These are phyloP conservation scores for Mormoops blainvillei DNA, from an alignment of 2,113 vertebrate genomes.

Conservation along the genomic window DNA sequence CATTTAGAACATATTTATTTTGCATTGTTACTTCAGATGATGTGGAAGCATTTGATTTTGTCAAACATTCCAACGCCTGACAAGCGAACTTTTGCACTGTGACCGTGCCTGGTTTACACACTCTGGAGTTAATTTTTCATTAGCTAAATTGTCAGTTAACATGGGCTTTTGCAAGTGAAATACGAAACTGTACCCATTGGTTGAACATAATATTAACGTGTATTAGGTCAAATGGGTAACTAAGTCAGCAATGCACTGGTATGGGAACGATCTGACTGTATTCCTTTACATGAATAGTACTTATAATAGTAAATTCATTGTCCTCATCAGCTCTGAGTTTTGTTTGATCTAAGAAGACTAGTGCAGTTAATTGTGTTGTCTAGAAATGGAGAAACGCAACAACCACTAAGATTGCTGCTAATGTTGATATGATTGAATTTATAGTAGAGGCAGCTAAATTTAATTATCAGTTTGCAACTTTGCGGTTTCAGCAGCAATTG, in stretches of 20 bases:
- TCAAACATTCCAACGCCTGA: neutral
- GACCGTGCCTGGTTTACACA: neutral
- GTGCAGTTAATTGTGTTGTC: conserved; percentile 83
- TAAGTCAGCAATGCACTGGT: neutral
- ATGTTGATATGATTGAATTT: conserved; percentile 76
- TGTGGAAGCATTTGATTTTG: neutral
- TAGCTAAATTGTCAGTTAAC: neutral
- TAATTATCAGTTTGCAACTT: conserved; percentile 82
- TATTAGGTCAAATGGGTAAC: neutral
- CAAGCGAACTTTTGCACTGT: neutral
- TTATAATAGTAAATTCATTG: conserved; percentile 66
- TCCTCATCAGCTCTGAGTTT: conserved; percentile 71
- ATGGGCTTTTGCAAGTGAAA: neutral
- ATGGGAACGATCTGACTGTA: neutral
- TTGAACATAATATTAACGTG: neutral
- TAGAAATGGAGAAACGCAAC: conserved; percentile 75
- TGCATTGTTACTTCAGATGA: neutral
- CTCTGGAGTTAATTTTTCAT: conserved; percentile 10
- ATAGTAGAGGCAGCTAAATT: conserved; percentile 81
- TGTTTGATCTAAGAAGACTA: conserved; percentile 78
- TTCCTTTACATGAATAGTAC: conserved; percentile 48
- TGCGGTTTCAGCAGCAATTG: conserved; percentile 81
- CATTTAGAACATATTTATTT: neutral
- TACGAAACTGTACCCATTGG: neutral
- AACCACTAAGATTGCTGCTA: conserved; percentile 71